Conservation (phyloP, 2,797 vertebrate genomes). For the Myripristis jacobus region DNA sequence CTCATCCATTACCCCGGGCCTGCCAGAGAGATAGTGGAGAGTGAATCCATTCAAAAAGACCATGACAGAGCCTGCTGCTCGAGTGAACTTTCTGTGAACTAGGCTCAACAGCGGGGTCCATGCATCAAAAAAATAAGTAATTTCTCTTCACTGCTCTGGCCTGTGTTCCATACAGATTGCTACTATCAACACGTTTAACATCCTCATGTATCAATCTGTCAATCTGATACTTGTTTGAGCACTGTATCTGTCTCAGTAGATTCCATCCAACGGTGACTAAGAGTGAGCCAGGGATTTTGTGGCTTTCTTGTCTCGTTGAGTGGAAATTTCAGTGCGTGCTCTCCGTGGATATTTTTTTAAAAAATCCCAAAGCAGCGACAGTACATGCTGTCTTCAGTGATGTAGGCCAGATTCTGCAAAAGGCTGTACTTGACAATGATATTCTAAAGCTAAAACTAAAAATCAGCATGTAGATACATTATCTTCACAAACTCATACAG, state of each 20-base stretch:
- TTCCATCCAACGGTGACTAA: conserved; percentile 56
- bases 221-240: conserved; percentile 76
- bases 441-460: not conserved
- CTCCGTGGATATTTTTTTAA: conserved; percentile 39
- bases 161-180: conserved; percentile 80
- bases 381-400: conserved; percentile 1
- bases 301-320: conserved; percentile 59
- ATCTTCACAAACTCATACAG: not conserved
- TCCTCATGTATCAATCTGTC: conserved; percentile 82
- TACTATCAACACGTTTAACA: conserved; percentile 72
- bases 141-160: conserved; percentile 75
- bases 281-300: conserved; percentile 58
- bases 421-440: not conserved
- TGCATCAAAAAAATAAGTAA: conserved; percentile 79
- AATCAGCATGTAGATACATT: not conserved
- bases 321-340: conserved; percentile 53
- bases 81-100: conserved; percentile 87
- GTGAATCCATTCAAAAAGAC: conserved; percentile 84
- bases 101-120: conserved; percentile 77
- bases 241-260: conserved; percentile 74
- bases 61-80: conserved; percentile 84
- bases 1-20: conserved; percentile 87
- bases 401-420: not conserved
- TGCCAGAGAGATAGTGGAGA: conserved; percentile 83
- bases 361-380: not conserved